Base-by-base conservation (phyloP, 2,113 vertebrate genomes). In the Pandion haliaetus region DNA sequence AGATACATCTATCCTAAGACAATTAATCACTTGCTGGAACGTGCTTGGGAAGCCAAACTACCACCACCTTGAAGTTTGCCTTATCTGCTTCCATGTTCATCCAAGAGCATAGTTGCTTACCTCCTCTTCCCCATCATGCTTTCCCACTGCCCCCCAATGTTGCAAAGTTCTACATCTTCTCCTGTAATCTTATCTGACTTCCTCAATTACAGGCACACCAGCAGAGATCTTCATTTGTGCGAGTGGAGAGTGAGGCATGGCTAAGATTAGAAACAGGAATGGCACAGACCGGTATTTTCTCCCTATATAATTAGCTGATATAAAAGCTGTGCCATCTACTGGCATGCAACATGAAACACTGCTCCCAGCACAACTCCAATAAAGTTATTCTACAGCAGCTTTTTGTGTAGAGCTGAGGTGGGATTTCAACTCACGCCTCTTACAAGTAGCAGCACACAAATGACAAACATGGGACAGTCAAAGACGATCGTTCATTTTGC, bases 291-390 rank as follows among this genome's bases (percentile, higher is more conserved):
- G 0, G 19, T 18, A 1, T 9, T 38, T 83, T 23, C 72, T 88
- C 86, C 88, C 90, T 72, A 0, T 7, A 3, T 71, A 88, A 95
- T 78, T 16, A 71, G 94, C 91, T 42, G 91, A 20, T 69, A 97
- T 87, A 91, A 87, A 92, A 82, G 82, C 90, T 96, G 88, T 96
- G 96, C 97, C 96, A 97, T 87, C 97, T 97, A 54, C 96, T 91
- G 97, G 97, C 13, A 20, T 36, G 82, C 81, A 29, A 10, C 81
- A n/a, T 2, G 32, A 95, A 97, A 63, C 87, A 92, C 91, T 17
- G 73, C 80, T 93, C 74, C 74, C 88, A 55, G 67, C 34, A 38
- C 38, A 47, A 6, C 44, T 50, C 70, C 57, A 61, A 7, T 6
- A 8, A 26, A 34, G 92, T 5, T 66, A 32, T 8, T 40, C 90